Evolutionary conservation across 2,113 vertebrate species (phyloP).

Genomic region (Pseudopodoces humilis): DNA sequence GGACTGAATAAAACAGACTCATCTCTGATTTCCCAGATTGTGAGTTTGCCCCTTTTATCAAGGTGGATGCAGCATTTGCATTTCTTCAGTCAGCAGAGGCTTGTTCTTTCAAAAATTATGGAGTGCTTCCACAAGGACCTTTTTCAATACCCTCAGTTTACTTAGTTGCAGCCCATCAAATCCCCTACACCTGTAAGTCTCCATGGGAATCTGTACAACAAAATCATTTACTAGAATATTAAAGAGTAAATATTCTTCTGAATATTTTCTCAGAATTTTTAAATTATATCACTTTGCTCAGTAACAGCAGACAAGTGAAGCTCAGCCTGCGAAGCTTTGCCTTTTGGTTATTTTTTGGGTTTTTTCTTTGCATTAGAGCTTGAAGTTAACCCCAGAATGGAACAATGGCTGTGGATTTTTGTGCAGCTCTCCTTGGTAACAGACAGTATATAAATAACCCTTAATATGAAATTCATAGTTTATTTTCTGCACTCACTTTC

Average conservation of each 20-base stretch:
- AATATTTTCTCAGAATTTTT: background rate
- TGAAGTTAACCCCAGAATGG: background rate
- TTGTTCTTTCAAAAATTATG: background rate
- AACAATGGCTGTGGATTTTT: background rate
- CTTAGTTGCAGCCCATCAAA: background rate
- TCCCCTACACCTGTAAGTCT: background rate
- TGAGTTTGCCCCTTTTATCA: background rate
- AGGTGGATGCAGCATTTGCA: background rate
- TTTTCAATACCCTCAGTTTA: background rate
- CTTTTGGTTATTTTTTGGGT: background rate
- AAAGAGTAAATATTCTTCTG: background rate
- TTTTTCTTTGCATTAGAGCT: background rate
- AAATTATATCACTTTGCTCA: background rate
- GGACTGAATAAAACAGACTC: background rate
- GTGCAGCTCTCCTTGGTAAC: background rate
- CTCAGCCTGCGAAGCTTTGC: background rate
- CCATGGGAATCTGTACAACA: background rate
- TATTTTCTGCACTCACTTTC: background rate
- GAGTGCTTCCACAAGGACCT: background rate
- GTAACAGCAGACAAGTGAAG: background rate
- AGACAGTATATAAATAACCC: background rate
- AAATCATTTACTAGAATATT: background rate
- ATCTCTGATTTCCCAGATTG: background rate
- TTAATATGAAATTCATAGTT: background rate
- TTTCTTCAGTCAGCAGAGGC: background rate